phyloP scores from a whole-genome alignment of 2,888 invertebrate genomes.

The Gymnoscelis rufifasciata region DNA sequence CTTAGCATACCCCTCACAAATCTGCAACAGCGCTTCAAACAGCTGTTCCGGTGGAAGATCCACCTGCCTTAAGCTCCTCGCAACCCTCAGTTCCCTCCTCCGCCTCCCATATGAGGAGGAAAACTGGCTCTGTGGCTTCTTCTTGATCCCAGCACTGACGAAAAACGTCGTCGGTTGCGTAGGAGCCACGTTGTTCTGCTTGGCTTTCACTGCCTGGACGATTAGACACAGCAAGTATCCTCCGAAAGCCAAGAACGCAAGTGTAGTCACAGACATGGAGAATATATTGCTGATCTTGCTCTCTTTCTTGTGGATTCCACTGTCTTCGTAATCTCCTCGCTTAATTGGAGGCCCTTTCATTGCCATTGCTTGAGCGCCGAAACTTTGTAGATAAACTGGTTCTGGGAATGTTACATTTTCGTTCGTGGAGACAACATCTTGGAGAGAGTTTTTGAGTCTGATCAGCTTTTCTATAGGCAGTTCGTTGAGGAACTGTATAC shows the following conservation, averaged over 20 bases:
- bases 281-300: constrained; percentile 86
- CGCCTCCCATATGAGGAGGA: constrained; percentile 60
- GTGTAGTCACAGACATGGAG: constrained; percentile 86
- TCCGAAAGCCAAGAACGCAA: constrained; percentile 91
- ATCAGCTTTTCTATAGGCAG: constrained; percentile 84
- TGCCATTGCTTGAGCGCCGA: constrained; percentile 68
- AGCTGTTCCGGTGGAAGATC: constrained; percentile 66
- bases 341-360: constrained; percentile 55
- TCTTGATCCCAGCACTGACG: constrained; percentile 63
- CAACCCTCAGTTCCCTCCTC: constrained; percentile 43
- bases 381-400: constrained; percentile 47
- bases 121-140: constrained; percentile 63
- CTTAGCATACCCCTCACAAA: constrained; percentile 79
- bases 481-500: constrained; percentile 81
- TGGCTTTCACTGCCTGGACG: constrained; percentile 85
- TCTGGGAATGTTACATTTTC: constrained; percentile 47
- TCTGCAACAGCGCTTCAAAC: constrained; percentile 68
- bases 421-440: constrained; percentile 48
- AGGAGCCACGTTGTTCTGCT: constrained; percentile 58
- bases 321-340: constrained; percentile 71
- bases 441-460: constrained; percentile 74
- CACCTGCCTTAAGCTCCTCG: constrained; percentile 38
- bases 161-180: constrained; percentile 57
- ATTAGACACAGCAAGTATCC: constrained; percentile 89
- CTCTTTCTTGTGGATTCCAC: constrained; percentile 60